Evolutionary conservation across 2,888 invertebrate genomes (phyloP), one percentile per base, ranked within the genome.

Genomic region (Tholera decimalis): DNA sequence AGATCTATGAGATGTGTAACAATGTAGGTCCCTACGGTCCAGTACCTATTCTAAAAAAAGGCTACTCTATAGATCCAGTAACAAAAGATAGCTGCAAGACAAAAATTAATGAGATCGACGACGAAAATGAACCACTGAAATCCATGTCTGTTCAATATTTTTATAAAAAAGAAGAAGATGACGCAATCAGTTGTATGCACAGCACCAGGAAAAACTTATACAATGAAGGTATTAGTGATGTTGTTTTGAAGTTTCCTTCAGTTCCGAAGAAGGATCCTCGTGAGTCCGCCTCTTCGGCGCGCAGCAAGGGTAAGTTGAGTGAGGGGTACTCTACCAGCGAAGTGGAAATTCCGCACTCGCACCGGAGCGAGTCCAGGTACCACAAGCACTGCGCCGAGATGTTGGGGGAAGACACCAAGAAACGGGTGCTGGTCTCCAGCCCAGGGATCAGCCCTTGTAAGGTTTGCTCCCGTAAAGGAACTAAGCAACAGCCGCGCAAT

Each of bases 161-260:
- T 46, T 58, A 24, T 24, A 58, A 15, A 56, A 50, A 73, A 43
- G 59, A 51, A n/a, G 20, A 57, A 15, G 35, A 18, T 15, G 28
- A 15, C 0, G 24, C 1, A 8, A 37, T 22, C 1, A 15, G 11
- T 20, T 35, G 24, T 8, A 28, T 11, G 18, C 28, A 64, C 4
- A 28, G 15, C 13, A 41, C 75, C 2, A 85, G 88, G 51, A 90
- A 82, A 68, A 86, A 83, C 20, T 63, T 92, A 37, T 93, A 92
- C 71, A 92, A 93, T 55, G 93, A 93, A 77, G 93, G 92, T 18
- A 92, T 92, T 22, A 88, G 88, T 67, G 89, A 92, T 55, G 35
- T 39, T 0, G 68, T 85, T 26, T 77, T 30, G 67, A 62, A 5
- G 50, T 72, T 28, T 39, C 77, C 74, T 4, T 24, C 68, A n/a